Evolutionary conservation across 2,113 vertebrate genomes (phyloP), one percentile per base, ranked within the genome.

Genomic region (Chauna torquata): DNA sequence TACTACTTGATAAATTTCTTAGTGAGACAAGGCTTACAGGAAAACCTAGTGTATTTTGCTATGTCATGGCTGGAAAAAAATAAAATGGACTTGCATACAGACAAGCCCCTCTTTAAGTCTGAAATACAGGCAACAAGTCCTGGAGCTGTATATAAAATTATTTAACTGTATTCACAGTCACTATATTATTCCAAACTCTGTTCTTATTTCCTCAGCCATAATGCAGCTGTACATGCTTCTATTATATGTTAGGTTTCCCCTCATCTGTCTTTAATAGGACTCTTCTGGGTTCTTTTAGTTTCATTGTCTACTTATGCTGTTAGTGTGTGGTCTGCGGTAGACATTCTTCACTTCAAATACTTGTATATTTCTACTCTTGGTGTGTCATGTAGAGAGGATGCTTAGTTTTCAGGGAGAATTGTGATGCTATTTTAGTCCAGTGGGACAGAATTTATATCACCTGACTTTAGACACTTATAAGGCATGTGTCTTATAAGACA

Each of bases 201-300:
- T 14, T 86, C 16, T 59, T 32, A 12, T 61, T 86, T 91, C 54
- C 22, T 69, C 7, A 0, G 1, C 5, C 34, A 11, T 58, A 10
- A 36, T 77, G 49, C 15, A 65, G 9, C 7, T 3, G 5, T 7
- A 23, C 0, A 0, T 57, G 28, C 17, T 72, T 64, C 38, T 28
- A 11, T 28, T 55, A 12, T 1, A 3, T 30, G 8, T 57, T 61
- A 14, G 16, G 19, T 52, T 88, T 69, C 34, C 23, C 77, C 80
- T 86, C 1, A 44, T 47, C 18, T 86, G 1, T 7, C 47, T 88
- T 91, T 36, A 28, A 8, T 18, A 52, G 38, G 24, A 45, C 6
- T 1, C 7, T 45, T 91, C 38, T 0, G 47, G 7, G 3, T 62
- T 93, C 20, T 78, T 69, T 22, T 25, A 16, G 30, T 52, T 90